phyloP scores from a whole-genome alignment of 2,113 vertebrate species.

The Bujurquina vittata region DNA sequence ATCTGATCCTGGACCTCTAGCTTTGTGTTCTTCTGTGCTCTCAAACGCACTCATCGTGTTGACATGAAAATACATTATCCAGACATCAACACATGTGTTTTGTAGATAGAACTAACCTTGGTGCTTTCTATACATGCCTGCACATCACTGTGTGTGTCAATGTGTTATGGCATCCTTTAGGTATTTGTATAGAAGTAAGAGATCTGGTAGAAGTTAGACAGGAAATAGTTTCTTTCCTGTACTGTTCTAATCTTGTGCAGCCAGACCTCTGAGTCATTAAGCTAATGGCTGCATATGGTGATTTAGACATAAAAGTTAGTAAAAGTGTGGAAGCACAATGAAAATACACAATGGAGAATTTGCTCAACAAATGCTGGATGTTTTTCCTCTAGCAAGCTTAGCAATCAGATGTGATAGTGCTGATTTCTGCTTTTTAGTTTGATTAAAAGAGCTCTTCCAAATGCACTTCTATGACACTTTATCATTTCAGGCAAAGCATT shows the following conservation, averaged over 20 bases:
- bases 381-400: neutral
- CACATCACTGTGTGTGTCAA: neutral
- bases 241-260: conserved; percentile 30
- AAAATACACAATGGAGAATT: neutral
- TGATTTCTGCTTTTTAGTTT: neutral
- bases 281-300: conserved; percentile 23
- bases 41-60: conserved; percentile 47
- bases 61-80: conserved; percentile 51
- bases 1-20: conserved; percentile 36
- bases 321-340: neutral
- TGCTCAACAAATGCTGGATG: neutral
- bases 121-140: neutral
- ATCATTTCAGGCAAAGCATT: too few relatives aligned
- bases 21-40: conserved; percentile 47
- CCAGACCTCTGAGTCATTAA: conserved; percentile 38
- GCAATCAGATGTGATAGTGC: neutral
- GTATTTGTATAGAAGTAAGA: neutral
- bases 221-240: conserved; percentile 38
- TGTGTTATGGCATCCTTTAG: neutral
- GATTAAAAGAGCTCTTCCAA: neutral
- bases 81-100: conserved; percentile 33
- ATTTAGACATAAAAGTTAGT: conserved; percentile 14
- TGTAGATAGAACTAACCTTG: conserved; percentile 29
- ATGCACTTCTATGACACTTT: too few relatives aligned
- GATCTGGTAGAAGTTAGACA: neutral